Evolutionary conservation across 2,113 vertebrate genomes (phyloP), one percentile per base, ranked within the genome.

Genomic region (Semnornis frantzii): DNA sequence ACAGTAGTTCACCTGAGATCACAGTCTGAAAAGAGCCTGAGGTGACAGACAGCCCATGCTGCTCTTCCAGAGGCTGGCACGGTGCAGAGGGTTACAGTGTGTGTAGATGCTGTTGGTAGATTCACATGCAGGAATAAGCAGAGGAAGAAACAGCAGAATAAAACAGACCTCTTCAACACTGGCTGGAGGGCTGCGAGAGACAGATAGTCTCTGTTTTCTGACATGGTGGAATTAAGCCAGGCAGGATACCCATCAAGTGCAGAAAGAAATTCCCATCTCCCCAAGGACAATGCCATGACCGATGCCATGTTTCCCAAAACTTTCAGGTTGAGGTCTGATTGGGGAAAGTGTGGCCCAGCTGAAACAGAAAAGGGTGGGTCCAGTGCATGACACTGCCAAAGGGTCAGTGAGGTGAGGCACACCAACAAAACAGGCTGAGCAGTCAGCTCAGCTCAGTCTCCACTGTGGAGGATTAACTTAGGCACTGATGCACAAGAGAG

Each of bases 1-100:
- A 48, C 3, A 69, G 3, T 3, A 23, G 0, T 24, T 33, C n/a
- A 23, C 9, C 65, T 55, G 7, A 37, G 25, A 39, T 33, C 8
- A 50, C 8, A 19, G 50, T 16, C 50, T 15, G 52, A 64, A 68
- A 76, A 62, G 39, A 37, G 50, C n/a, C 18, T 34, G 25, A 34
- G 42, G 54, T 4, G 79, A 23, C 77, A 76, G 60, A 4, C 39
- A 52, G 73, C 16, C 64, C 37, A 57, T 16, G 46, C 82, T 70
- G 54, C 31, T n/a, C 78, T 62, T 60, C 42, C 48, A 13, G 33
- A 18, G 50, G 20, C 30, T 28, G 30, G 21, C 70, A 84, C 2
- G 2, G 57, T 8, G 63, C 52, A 12, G 15, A 70, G 70, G 39
- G 39, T 4, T 70, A 20, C 2, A 1, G 44, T 2, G n/a, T 10